A percentile compares a stretch with the other conserved stretches of the same genome.
phyloP scores from a whole-genome alignment of 1,140 invertebrate species.

The Mactra quadrangularis region DNA sequence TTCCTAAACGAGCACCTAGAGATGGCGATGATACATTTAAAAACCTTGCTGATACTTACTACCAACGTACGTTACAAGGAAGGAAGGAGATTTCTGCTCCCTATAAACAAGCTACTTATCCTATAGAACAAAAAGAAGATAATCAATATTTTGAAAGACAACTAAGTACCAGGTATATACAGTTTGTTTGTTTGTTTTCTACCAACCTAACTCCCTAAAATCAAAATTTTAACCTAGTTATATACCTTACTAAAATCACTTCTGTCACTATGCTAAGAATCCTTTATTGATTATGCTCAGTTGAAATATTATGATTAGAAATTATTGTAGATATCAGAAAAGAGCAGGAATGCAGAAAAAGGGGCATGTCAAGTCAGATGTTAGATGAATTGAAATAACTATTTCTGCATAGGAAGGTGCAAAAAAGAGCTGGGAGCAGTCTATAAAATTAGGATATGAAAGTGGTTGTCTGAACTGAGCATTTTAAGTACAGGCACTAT shows the following conservation, averaged over 20 bases:
- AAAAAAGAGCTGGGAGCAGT: too few species aligned
- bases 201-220: too few species aligned
- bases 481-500: too few species aligned
- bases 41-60: conserved; percentile 71
- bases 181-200: too few species aligned
- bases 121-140: conserved; percentile 98
- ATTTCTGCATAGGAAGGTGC: too few species aligned
- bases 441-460: too few species aligned
- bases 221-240: background rate
- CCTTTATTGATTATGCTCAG: conserved; percentile 2
- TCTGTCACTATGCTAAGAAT: background rate
- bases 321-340: too few species aligned
- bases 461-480: too few species aligned
- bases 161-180: conserved; percentile 86
- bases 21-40: conserved; percentile 75
- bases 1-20: conserved; percentile 71
- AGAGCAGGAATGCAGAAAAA: too few species aligned
- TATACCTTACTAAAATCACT: background rate
- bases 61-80: conserved; percentile 64
- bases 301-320: too few species aligned
- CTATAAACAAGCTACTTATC: conserved; percentile 98
- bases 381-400: too few species aligned
- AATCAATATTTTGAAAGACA: conserved; percentile 96
- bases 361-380: too few species aligned
- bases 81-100: conserved; percentile 81